phyloP scores from a whole-genome alignment of 2,888 invertebrate species.

The Parnassius orleans region DNA sequence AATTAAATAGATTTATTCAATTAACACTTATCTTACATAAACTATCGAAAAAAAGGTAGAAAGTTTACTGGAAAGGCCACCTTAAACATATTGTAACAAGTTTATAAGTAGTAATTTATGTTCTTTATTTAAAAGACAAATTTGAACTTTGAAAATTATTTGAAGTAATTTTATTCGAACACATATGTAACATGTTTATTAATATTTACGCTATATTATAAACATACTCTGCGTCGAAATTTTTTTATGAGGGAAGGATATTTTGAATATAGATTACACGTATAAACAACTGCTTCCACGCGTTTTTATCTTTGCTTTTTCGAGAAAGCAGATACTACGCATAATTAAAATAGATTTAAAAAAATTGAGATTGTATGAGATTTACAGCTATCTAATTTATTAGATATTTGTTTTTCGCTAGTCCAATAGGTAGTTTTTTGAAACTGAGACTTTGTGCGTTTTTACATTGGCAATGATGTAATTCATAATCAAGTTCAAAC shows the following conservation, averaged over 20 bases:
- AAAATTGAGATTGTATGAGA: too few species aligned
- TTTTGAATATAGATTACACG: slow-evolving; percentile 11
- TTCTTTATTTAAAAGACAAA: slow-evolving; percentile 25
- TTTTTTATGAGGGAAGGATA: background rate
- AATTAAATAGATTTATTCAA: slow-evolving; percentile 42
- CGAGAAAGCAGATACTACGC: background rate
- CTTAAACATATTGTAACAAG: slow-evolving; percentile 40
- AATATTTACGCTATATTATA: slow-evolving; percentile 17
- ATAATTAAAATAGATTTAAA: too few species aligned
- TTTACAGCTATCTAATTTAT: too few species aligned
- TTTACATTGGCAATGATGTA: too few species aligned
- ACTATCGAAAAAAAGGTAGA: slow-evolving; percentile 71
- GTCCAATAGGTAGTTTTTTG: too few species aligned
- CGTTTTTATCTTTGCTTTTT: background rate
- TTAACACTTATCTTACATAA: slow-evolving; percentile 66
- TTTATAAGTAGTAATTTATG: slow-evolving; percentile 21
- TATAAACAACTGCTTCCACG: slow-evolving; percentile 3
- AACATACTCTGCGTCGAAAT: slow-evolving; percentile 13
- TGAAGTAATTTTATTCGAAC: slow-evolving; percentile 18
- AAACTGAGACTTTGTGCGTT: too few species aligned
- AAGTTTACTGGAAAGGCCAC: slow-evolving; percentile 78
- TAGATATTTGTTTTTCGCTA: too few species aligned
- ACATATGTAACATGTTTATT: slow-evolving; percentile 19
- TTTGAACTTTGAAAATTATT: slow-evolving; percentile 23
- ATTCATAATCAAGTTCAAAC: too few species aligned